Evolutionary conservation across 2,888 invertebrate genomes (phyloP).

Genomic region (Ectropis crepuscularia): DNA sequence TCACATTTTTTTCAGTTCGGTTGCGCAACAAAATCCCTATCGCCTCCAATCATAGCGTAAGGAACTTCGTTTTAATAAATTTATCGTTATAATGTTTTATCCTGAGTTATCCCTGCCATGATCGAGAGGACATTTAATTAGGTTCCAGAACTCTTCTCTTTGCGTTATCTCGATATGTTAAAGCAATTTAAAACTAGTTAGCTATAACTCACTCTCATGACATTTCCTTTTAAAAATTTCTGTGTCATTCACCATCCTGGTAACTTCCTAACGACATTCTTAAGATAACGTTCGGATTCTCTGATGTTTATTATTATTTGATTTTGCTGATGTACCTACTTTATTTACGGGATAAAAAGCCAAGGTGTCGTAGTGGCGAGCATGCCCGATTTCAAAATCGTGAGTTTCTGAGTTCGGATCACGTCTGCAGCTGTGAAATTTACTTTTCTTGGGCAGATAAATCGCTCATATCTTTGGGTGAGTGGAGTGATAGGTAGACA

Average conservation of each 20-base stretch:
- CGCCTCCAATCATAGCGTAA: too few species aligned
- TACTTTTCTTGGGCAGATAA: too few species aligned
- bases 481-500: too few species aligned
- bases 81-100: too few species aligned
- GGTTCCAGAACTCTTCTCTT: conserved; percentile 12
- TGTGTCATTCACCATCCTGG: conserved; percentile 39
- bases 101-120: neutral
- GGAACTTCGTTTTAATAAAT: too few species aligned
- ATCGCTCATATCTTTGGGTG: too few species aligned
- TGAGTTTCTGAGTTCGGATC: too few species aligned
- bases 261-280: conserved; percentile 42
- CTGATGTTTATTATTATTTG: conserved; percentile 12
- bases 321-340: neutral
- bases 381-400: too few species aligned
- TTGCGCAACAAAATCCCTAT: too few species aligned
- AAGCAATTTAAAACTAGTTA: conserved; percentile 41
- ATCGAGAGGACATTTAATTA: conserved; percentile 4
- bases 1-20: too few species aligned
- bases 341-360: conserved; percentile 4
- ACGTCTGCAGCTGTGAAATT: too few species aligned
- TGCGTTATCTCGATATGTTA: conserved; percentile 27
- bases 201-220: conserved; percentile 37
- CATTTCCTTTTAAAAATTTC: conserved; percentile 41
- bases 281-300: conserved; percentile 34
- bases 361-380: too few species aligned